phyloP scores from a whole-genome alignment of 2,888 invertebrate genomes.

The Nezara viridula region DNA sequence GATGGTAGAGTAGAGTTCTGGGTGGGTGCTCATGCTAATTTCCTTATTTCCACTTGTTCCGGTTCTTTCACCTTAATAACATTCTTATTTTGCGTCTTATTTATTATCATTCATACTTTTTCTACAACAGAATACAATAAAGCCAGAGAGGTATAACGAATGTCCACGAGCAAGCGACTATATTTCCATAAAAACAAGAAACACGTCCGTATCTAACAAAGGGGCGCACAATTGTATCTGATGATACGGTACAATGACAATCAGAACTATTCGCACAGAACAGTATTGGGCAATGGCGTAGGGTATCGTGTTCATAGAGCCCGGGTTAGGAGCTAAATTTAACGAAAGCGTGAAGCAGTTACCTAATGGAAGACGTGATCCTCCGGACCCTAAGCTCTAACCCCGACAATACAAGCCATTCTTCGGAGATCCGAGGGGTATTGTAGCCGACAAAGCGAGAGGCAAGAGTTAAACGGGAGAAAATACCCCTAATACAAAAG shows the following conservation, averaged over 20 bases:
- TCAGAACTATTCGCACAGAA: background rate
- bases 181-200: background rate
- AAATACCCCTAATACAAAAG: background rate
- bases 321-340: background rate
- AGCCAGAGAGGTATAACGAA: background rate
- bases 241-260: background rate
- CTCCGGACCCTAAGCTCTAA: background rate
- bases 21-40: background rate
- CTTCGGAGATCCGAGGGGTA: background rate
- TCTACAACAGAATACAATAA: background rate
- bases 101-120: background rate
- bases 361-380: slow-evolving; percentile 44
- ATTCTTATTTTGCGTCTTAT: background rate
- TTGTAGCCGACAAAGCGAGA: background rate
- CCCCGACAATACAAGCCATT: background rate
- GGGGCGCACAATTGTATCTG: background rate
- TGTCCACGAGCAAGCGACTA: background rate
- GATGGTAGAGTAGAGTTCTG: background rate
- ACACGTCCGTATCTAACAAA: background rate
- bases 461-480: background rate
- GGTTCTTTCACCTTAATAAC: background rate
- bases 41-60: background rate
- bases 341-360: slow-evolving; percentile 49
- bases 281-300: background rate
- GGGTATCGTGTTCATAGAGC: background rate